Conservation (phyloP, 1,140 invertebrate species). For the Trichogramma pretiosum region DNA sequence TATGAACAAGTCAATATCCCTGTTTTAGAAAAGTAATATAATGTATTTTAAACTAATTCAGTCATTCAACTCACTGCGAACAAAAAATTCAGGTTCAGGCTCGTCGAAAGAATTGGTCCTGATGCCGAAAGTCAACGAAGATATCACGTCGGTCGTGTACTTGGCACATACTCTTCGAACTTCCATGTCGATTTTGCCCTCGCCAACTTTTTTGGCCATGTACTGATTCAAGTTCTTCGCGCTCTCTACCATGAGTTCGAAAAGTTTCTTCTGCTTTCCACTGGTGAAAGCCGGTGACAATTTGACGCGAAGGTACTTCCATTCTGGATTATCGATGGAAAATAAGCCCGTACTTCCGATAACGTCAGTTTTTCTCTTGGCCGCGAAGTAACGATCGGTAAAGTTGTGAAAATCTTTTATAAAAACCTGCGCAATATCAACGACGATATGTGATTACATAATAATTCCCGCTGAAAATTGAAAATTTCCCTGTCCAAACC, state of each 20-base stretch:
- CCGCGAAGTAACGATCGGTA: slow-evolving; percentile 33
- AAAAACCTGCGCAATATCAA: slow-evolving; percentile 29
- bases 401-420: slow-evolving; percentile 48
- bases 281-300: slow-evolving; percentile 46
- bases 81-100: slow-evolving; percentile 29
- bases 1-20: no score
- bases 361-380: slow-evolving; percentile 19
- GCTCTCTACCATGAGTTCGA: slow-evolving; percentile 37
- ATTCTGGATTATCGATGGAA: slow-evolving; percentile 26
- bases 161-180: no score
- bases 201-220: slow-evolving; percentile 13
- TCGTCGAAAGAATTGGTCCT: slow-evolving; percentile 39
- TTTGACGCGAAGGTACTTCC: slow-evolving; percentile 39
- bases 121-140: slow-evolving; percentile 46
- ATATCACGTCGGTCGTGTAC: slow-evolving; percentile 32
- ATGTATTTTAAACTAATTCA: no score
- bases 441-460: no score
- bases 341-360: slow-evolving; percentile 27
- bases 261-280: slow-evolving; percentile 45
- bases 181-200: no score
- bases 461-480: no score
- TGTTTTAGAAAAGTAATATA: no score
- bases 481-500: no score
- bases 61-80: slow-evolving; percentile 26
- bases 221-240: slow-evolving; percentile 23